Conservation (phyloP, 2,888 invertebrate genomes). For the Coelogynopora nodosa region DNA sequence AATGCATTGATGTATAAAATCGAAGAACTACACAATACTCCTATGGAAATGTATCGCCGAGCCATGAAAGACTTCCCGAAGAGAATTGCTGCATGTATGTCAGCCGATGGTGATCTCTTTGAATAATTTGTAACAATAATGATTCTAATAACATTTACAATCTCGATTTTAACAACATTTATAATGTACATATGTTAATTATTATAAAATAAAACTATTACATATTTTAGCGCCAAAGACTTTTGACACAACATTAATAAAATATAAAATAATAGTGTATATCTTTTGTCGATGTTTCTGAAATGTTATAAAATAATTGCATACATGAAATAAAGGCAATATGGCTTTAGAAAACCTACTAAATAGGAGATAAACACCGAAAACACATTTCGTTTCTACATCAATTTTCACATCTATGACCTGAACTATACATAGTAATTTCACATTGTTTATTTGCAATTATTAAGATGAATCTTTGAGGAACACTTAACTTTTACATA, state of each 20-base stretch:
- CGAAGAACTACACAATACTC: constrained; percentile 34
- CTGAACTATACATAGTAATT: too few species aligned
- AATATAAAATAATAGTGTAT: too few species aligned
- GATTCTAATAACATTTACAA: constrained; percentile 33
- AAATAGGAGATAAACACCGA: too few species aligned
- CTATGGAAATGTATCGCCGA: constrained; percentile 32
- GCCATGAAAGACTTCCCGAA: constrained; percentile 37
- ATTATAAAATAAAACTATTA: constrained; percentile 26
- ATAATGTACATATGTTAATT: background rate
- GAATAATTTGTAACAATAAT: constrained; percentile 2
- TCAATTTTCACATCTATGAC: too few species aligned
- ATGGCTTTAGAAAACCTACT: too few species aligned
- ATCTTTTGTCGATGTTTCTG: too few species aligned
- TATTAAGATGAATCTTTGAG: too few species aligned
- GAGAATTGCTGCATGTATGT: constrained; percentile 22
- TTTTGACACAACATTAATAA: constrained; percentile 36
- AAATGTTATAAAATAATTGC: too few species aligned
- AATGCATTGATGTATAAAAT: constrained; percentile 34
- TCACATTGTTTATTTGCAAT: too few species aligned
- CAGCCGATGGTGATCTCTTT: constrained; percentile 33
- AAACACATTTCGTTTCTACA: too few species aligned
- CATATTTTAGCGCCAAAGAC: constrained; percentile 30
- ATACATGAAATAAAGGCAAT: too few species aligned
- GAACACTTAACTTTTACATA: too few species aligned
- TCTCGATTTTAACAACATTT: constrained; percentile 29